Evolutionary conservation across 1,140 invertebrate species (phyloP), one percentile per base, ranked within the genome.

Genomic region (Apis dorsata): DNA sequence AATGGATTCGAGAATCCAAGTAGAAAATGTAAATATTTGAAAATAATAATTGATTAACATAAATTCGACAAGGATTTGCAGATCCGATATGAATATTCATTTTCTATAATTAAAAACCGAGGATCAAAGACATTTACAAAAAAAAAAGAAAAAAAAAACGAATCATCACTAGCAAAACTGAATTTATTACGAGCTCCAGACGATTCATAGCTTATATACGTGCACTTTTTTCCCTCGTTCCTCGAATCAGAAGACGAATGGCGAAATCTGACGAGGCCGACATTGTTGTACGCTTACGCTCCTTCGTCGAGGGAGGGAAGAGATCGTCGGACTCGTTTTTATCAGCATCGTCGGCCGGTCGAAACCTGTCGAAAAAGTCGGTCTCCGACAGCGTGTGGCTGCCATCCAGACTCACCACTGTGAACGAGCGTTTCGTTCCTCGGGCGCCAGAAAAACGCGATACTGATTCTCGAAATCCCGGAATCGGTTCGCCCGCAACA

Each of bases 311-410:
- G 70, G 68, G 19, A 44, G 60, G 28, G 79, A 24, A n/a, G 28
- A 28, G 51, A 79, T 86, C 78, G 77, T 60, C 71, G 79, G 53
- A 57, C 79, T 17, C 59, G 83, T 89, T 89, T 79, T 85, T 87
- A 84, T 81, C 66, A 63, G 66, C n/a, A 65, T 77, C 71, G 84
- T 70, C 81, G 85, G 77, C 49, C 72, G 76, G 49, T 78, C 63
- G 62, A 24, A 51, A 65, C 51, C 60, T 65, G 72, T 53, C 76
- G 71, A 73, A 85, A 86, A 88, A 87, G 63, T 70, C 68, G 68
- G 73, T 72, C 73, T 77, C 85, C 77, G 81, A 55, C 81, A 71
- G 86, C 66, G 86, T 80, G 85, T 88, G 88, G 88, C 87, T 80
- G 79, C 85, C 79, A 74, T 88, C 86, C 86, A 87, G 83, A 79